Percentiles rank a stretch among this genome's conserved stretches.
Conservation (phyloP, 2,797 vertebrate genomes). For the Melopsittacus undulatus region DNA sequence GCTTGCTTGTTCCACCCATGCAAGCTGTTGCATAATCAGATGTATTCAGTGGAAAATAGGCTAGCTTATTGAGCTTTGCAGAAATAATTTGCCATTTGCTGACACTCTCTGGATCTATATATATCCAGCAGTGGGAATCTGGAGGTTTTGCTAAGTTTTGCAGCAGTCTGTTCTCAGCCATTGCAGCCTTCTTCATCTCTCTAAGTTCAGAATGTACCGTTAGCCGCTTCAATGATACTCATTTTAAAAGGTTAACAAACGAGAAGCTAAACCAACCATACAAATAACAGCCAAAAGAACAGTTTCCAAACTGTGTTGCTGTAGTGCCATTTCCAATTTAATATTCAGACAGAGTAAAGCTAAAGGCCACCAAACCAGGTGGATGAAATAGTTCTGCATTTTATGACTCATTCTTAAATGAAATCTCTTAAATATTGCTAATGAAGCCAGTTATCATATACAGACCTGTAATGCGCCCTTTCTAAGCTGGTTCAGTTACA, state of each 20-base stretch:
- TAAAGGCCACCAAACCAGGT: constrained; percentile 84
- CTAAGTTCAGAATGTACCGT: constrained; percentile 61
- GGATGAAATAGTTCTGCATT: constrained; percentile 81
- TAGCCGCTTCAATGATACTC: constrained; percentile 75
- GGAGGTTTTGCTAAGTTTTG: constrained; percentile 53
- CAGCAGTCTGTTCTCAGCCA: constrained; percentile 40
- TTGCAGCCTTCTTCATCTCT: constrained; percentile 58
- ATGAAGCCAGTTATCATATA: constrained; percentile 78
- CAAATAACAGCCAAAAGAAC: constrained; percentile 84
- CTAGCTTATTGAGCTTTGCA: neutral
- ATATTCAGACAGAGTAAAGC: constrained; percentile 80
- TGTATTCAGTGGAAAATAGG: neutral
- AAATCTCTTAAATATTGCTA: constrained; percentile 86
- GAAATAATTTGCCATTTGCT: constrained; percentile 36
- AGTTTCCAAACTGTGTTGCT: constrained; percentile 81
- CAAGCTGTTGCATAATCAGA: constrained; percentile 20
- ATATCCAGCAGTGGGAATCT: constrained; percentile 23
- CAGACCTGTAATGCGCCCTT: constrained; percentile 76
- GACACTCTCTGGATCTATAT: neutral
- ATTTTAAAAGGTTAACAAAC: constrained; percentile 86
- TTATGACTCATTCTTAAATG: constrained; percentile 81
- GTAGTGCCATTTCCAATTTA: constrained; percentile 80
- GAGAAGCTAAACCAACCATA: constrained; percentile 86
- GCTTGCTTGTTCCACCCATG: neutral
- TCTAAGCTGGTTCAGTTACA: constrained; percentile 76